Evolutionary conservation across 2,888 invertebrate species (phyloP), one percentile per base, ranked within the genome.

Genomic region (Dryobota labecula): DNA sequence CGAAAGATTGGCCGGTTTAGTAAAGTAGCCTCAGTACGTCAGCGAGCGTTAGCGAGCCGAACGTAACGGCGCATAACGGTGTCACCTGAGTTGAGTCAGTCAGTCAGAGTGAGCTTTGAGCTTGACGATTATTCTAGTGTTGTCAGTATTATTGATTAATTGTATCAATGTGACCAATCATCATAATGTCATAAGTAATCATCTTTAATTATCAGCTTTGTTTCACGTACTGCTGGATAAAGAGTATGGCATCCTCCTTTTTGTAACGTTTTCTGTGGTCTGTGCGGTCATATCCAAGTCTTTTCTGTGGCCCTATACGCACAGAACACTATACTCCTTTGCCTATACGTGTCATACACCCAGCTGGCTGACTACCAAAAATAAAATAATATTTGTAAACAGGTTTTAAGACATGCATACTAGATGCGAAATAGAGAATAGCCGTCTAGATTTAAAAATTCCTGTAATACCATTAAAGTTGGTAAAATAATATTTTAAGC

Each of bases 391-490:
- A 20, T 43, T 27, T 27, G 36, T 64, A 61, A 49, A 24, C 0
- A 76, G 53, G 67, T 58, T 61, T 57, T 54, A 74, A 20, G 9
- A n/a, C n/a, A n/a, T n/a, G n/a, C n/a, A n/a, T 36, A 24, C 9
- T 38, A 53, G 27, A n/a, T 13, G 13, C 7, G 15, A 53, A 62
- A 58, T 38, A 56, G 7, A 20, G 33, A 68, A 62, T 57, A 78
- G 78, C 85, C 84, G 56, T 63, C 85, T 83, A 63, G 84, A 84
- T 84, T 81, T 61, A 24, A 8, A 38, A 58, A 49, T 20, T 57
- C 27, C 18, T 15, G 2, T 9, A 27, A 73, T 49, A 57, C 57
- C 60, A 53, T 78, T 49, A 57, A 47, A 70, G n/a, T 41, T 47
- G 65, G n/a, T 56, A 69, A 72, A 68, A 51, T 30, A 47, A 54